Conservation (phyloP, 2,888 invertebrate genomes). For the Anagyrus pseudococci region DNA sequence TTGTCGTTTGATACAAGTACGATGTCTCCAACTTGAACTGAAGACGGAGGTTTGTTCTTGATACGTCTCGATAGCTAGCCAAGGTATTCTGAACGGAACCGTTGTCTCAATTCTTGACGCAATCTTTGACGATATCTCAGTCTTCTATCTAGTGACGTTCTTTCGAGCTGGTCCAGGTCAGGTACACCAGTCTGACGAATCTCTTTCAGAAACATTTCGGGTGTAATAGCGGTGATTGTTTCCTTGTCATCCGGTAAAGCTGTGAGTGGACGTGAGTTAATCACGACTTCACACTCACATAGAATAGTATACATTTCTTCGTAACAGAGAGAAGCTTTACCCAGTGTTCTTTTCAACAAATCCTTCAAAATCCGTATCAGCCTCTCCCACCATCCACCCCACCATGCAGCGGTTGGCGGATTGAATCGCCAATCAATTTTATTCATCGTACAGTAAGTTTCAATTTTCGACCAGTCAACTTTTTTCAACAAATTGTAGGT, state of each 20-base stretch:
- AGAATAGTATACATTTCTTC: constrained; percentile 47
- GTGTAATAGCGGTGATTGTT: too few relatives aligned
- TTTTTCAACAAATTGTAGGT: constrained; percentile 36
- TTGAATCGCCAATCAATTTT: constrained; percentile 51
- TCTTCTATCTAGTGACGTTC: not conserved
- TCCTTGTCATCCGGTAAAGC: constrained; percentile 34
- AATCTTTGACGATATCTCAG: not conserved
- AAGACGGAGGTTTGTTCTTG: not conserved
- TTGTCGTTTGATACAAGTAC: too few relatives aligned
- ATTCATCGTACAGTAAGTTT: constrained; percentile 24
- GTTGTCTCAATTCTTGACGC: not conserved
- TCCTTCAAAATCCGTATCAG: constrained; percentile 55
- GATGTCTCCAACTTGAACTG: too few relatives aligned
- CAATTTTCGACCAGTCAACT: constrained; percentile 28
- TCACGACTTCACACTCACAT: constrained; percentile 48
- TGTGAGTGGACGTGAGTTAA: constrained; percentile 54
- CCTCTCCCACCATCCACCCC: constrained; percentile 60
- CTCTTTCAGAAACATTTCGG: not conserved
- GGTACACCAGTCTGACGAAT: not conserved
- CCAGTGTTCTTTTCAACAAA: constrained; percentile 50
- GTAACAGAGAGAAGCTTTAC: constrained; percentile 45
- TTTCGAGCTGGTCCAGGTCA: not conserved
- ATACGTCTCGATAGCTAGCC: not conserved
- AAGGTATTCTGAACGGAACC: not conserved
- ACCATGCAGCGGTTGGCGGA: constrained; percentile 56